Conservation (phyloP, 2,797 vertebrate genomes). For the Microctenopoma lineatum region DNA sequence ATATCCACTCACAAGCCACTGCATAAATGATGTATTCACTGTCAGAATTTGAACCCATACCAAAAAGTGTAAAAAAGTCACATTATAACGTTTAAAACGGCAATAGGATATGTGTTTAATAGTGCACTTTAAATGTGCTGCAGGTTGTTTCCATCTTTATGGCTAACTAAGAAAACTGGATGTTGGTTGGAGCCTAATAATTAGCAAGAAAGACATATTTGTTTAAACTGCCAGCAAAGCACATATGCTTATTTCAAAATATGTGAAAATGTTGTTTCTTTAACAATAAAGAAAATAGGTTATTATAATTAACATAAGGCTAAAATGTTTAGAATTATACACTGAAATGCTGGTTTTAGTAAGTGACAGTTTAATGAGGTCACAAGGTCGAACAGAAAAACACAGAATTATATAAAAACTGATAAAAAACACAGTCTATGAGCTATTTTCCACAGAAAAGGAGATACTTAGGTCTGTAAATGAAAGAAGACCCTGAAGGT, state of each 20-base stretch:
- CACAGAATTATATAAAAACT: slow-evolving; percentile 3
- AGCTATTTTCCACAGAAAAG: slow-evolving; percentile 39
- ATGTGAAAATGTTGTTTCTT: background rate
- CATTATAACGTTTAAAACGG: too few species aligned
- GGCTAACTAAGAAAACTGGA: background rate
- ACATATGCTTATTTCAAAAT: background rate
- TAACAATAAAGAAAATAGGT: background rate
- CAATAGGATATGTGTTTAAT: too few species aligned
- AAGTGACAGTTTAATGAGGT: slow-evolving; percentile 7
- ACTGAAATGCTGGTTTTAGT: background rate
- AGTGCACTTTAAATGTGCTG: too few species aligned
- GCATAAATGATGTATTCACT: too few species aligned
- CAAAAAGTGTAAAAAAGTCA: too few species aligned
- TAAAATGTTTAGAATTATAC: background rate
- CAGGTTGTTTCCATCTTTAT: background rate
- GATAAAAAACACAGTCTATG: slow-evolving; percentile 14
- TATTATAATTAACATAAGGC: background rate
- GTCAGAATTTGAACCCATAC: too few species aligned
- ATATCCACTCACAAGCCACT: background rate
- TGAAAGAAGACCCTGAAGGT: slow-evolving; percentile 27
- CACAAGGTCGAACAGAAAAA: slow-evolving; percentile 22
- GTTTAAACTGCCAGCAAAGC: background rate
- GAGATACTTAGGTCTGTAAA: slow-evolving; percentile 45
- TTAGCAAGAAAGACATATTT: background rate
- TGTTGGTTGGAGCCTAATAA: background rate